These are phyloP conservation scores for Asobara japonica DNA, from an alignment of 1,140 invertebrate genomes.

Conservation along the genomic window DNA sequence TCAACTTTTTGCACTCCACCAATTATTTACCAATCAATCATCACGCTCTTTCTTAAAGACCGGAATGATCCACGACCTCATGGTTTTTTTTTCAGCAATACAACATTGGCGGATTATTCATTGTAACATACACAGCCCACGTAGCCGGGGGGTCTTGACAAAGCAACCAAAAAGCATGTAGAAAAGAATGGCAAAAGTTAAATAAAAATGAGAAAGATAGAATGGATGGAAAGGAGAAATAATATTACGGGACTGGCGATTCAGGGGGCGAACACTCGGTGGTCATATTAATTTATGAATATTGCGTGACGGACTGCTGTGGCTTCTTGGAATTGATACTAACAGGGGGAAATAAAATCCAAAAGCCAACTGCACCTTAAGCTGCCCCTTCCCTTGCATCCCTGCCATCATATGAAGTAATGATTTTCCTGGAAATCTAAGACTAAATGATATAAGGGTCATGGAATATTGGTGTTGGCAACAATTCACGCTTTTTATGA, in stretches of 20 bases:
- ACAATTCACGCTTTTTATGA: too few relatives aligned
- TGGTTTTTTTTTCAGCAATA: background rate
- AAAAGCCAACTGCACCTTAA: background rate
- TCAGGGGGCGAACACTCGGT: slow-evolving; percentile 37
- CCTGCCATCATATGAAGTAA: too few relatives aligned
- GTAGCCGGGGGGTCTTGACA: background rate
- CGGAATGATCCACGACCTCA: background rate
- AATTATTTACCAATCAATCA: background rate
- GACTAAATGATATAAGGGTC: too few relatives aligned
- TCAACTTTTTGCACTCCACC: background rate
- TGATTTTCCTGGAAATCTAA: too few relatives aligned
- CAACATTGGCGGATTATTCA: slow-evolving; percentile 4
- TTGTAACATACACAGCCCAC: background rate
- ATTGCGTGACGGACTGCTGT: slow-evolving; percentile 39
- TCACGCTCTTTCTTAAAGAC: background rate
- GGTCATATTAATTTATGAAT: slow-evolving; percentile 45
- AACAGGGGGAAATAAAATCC: background rate
- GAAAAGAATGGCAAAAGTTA: background rate
- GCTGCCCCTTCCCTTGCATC: background rate
- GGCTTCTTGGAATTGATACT: slow-evolving; percentile 23
- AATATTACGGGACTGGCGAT: slow-evolving; percentile 33
- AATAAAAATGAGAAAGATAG: slow-evolving; percentile 4
- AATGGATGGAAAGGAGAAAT: slow-evolving; percentile 30
- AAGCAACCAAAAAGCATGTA: background rate
- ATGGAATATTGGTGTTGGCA: too few relatives aligned